Conservation (phyloP, 2,797 vertebrate species). For the Lagocephalus sceleratus region DNA sequence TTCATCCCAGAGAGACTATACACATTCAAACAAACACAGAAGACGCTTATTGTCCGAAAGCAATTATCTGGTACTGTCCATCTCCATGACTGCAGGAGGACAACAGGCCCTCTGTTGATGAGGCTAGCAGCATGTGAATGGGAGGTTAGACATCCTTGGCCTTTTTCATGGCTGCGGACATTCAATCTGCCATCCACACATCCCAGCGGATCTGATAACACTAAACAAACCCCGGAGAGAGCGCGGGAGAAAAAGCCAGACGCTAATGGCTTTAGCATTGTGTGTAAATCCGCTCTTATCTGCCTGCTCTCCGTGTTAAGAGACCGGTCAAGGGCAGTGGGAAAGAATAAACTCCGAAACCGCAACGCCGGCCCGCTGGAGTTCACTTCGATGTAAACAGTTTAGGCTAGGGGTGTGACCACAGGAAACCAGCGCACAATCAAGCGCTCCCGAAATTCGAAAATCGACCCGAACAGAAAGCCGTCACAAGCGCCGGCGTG, state of each 20-base stretch:
- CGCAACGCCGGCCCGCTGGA: slow-evolving; percentile 39
- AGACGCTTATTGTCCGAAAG: slow-evolving; percentile 66
- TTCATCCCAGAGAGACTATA: slow-evolving; percentile 71
- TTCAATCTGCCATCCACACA: slow-evolving; percentile 75
- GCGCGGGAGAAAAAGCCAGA: slow-evolving; percentile 52
- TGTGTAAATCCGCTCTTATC: slow-evolving; percentile 78
- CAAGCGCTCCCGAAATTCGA: neutral
- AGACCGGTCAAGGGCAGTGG: slow-evolving; percentile 71
- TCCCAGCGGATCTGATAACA: slow-evolving; percentile 74
- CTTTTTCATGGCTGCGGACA: slow-evolving; percentile 70
- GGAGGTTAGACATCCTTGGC: slow-evolving; percentile 73
- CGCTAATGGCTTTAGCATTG: slow-evolving; percentile 74
- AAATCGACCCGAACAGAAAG: neutral
- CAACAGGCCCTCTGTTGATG: slow-evolving; percentile 72
- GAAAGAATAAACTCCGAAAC: slow-evolving; percentile 52
- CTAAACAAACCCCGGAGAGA: slow-evolving; percentile 66
- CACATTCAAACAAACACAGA: slow-evolving; percentile 69
- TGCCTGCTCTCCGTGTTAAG: slow-evolving; percentile 67
- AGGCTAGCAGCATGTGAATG: slow-evolving; percentile 70
- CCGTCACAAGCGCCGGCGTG: slow-evolving; percentile 2
- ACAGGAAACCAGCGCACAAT: slow-evolving; percentile 1
- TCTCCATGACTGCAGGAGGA: slow-evolving; percentile 66
- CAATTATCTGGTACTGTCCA: slow-evolving; percentile 77
- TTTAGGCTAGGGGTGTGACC: slow-evolving; percentile 20
- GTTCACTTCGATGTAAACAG: slow-evolving; percentile 41